Conservation (phyloP, 2,113 vertebrate genomes). For the Bambusicola thoracicus region DNA sequence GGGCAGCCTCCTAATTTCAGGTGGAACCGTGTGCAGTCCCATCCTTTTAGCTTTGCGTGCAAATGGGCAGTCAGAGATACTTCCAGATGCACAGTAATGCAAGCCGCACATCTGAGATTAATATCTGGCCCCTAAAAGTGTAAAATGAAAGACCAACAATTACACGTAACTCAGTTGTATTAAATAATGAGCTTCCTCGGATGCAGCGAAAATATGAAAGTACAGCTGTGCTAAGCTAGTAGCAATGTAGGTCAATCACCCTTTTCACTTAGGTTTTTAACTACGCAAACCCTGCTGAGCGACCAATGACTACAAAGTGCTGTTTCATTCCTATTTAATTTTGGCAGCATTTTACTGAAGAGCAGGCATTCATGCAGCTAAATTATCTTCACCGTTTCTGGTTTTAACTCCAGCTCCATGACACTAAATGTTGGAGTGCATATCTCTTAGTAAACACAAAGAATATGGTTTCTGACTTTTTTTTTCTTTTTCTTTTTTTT, state of each 20-base stretch:
- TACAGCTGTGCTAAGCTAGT: conserved; percentile 75
- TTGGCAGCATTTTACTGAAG: conserved; percentile 76
- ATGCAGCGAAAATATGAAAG: conserved; percentile 71
- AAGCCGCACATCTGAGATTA: background rate
- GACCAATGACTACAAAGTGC: conserved; percentile 79
- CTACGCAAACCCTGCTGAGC: conserved; percentile 76
- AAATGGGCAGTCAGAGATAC: background rate
- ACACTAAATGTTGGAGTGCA: conserved; percentile 59
- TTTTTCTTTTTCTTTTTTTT: background rate
- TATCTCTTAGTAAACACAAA: conserved; percentile 72
- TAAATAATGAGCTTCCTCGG: conserved; percentile 76
- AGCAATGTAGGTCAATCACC: conserved; percentile 79
- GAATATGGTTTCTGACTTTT: conserved; percentile 30
- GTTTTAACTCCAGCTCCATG: conserved; percentile 66
- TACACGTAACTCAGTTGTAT: conserved; percentile 71
- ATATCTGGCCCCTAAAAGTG: conserved; percentile 62
- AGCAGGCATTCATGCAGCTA: conserved; percentile 73
- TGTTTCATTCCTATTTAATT: conserved; percentile 78
- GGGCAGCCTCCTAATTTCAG: conserved; percentile 34
- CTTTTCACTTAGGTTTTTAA: conserved; percentile 79
- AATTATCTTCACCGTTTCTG: conserved; percentile 72
- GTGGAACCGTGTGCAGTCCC: background rate
- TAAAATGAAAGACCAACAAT: conserved; percentile 64
- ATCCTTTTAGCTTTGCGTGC: background rate
- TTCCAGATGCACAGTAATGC: conserved; percentile 6